Evolutionary conservation across 2,888 invertebrate species (phyloP), one percentile per base, ranked within the genome.

Genomic region (Torymus texanus): DNA sequence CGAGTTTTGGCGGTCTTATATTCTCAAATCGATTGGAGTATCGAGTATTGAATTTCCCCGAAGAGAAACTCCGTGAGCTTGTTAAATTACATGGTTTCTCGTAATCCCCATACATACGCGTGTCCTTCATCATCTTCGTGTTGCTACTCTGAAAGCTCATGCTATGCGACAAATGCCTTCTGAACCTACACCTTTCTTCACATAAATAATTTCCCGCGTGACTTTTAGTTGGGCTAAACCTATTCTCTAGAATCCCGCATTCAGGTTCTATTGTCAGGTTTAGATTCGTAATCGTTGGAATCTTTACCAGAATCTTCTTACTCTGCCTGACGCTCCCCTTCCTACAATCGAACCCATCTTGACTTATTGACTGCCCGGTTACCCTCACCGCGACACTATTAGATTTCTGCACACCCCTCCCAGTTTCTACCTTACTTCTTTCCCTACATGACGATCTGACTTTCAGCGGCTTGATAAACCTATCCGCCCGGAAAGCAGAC

Each of bases 191-290:
- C 1, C 78, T 84, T 18, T 85, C 84, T n/a, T 83, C 83, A 70
- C 85, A 85, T 41, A 85, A 81, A 53, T 86, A 86, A 81, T 82
- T 86, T 10, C 84, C 84, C 2, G 72, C 77, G 11, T 84, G 83
- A 56, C 83, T 83, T 18, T 53, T 53, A 14, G 58, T 50, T 4
- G 71, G 65, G 59, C 77, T 77, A 53, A 77, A 84, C 51, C 84
- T 84, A 56, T 71, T 83, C 71, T 84, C 84, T 14, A 82, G 75
- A 0, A 85, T 66, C 1, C 84, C 82, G 50, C 82, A 83, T 2
- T 62, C 61, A 11, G 70, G 21, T 14, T 70, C 75, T 5, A 66
- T 11, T 18, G 18, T 53, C 16, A 75, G 16, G 50, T 77, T 63
- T 8, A 83, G 51, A 79, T 84, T 75, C 14, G 74, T 51, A 2